Evolutionary conservation across 2,797 vertebrate species (phyloP).

Genomic region (Parambassis ranga): DNA sequence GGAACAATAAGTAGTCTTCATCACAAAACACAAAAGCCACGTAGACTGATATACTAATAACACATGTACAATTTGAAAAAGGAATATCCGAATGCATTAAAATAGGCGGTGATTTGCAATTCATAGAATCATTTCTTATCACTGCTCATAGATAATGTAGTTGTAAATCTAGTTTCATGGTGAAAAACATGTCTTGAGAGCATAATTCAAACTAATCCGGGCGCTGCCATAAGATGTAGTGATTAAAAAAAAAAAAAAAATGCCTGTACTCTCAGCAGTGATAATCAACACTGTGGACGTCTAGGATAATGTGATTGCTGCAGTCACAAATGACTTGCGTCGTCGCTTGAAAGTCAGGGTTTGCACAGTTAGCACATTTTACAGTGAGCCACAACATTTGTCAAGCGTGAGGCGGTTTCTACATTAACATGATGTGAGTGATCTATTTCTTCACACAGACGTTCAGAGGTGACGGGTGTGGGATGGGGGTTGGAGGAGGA

Average conservation of each 20-base stretch:
- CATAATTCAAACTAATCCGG: conserved; percentile 52
- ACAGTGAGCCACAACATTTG: conserved; percentile 80
- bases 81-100: background rate
- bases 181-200: conserved; percentile 59
- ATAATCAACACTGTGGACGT: conserved; percentile 76
- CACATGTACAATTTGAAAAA: background rate
- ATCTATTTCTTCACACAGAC: conserved; percentile 79
- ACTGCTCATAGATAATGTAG: conserved; percentile 38
- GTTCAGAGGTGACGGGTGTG: conserved; percentile 39
- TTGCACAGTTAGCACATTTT: conserved; percentile 85
- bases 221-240: conserved; percentile 50
- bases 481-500: background rate
- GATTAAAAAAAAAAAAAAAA: conserved; percentile 40
- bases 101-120: conserved; percentile 28
- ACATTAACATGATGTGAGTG: conserved; percentile 82
- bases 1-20: conserved; percentile 58
- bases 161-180: conserved; percentile 58
- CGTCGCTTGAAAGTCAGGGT: conserved; percentile 75
- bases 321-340: conserved; percentile 77
- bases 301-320: conserved; percentile 81
- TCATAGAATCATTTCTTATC: conserved; percentile 44
- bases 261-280: conserved; percentile 44
- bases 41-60: conserved; percentile 15
- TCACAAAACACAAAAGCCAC: conserved; percentile 30
- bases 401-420: conserved; percentile 76